A percentile compares a stretch with the other conserved stretches of the same genome.
Evolutionary conservation across 1,140 invertebrate genomes (phyloP).

Genomic region (Scylla paramamosain): DNA sequence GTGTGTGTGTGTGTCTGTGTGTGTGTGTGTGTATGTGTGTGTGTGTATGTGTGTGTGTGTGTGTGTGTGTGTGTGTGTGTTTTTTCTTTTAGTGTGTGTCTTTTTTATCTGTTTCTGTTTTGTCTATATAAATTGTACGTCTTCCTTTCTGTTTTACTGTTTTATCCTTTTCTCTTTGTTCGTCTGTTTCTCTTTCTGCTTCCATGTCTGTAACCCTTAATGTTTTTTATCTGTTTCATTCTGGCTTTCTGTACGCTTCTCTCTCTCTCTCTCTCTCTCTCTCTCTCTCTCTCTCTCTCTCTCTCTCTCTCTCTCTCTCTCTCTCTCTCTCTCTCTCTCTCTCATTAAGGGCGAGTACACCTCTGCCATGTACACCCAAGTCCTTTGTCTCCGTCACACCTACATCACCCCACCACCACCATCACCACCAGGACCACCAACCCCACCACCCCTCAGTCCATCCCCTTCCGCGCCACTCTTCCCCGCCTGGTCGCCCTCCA

Average conservation of each 20-base stretch:
- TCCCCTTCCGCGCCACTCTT: not conserved
- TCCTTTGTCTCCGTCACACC: not conserved
- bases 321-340: slow-evolving; percentile 21
- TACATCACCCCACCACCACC: not conserved
- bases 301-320: slow-evolving; percentile 16
- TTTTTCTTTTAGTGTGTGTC: too few relatives aligned
- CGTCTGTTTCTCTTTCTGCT: too few relatives aligned
- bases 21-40: too few relatives aligned
- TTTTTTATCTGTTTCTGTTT: too few relatives aligned
- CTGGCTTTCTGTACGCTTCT: not conserved
- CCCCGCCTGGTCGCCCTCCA: not conserved
- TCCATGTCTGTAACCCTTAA: too few relatives aligned
- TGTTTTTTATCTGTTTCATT: too few relatives aligned
- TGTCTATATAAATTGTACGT: too few relatives aligned
- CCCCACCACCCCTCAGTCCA: not conserved
- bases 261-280: slow-evolving; percentile 4
- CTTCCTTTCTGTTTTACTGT: too few relatives aligned
- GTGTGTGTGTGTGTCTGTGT: too few relatives aligned
- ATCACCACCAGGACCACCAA: not conserved
- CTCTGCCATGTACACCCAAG: not conserved
- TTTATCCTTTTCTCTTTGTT: too few relatives aligned
- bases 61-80: too few relatives aligned
- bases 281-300: not conserved
- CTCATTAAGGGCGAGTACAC: not conserved
- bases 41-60: too few relatives aligned